Evolutionary conservation across 23 tunicate genomes (phyloP).

Genomic region (Diplosoma virens): DNA sequence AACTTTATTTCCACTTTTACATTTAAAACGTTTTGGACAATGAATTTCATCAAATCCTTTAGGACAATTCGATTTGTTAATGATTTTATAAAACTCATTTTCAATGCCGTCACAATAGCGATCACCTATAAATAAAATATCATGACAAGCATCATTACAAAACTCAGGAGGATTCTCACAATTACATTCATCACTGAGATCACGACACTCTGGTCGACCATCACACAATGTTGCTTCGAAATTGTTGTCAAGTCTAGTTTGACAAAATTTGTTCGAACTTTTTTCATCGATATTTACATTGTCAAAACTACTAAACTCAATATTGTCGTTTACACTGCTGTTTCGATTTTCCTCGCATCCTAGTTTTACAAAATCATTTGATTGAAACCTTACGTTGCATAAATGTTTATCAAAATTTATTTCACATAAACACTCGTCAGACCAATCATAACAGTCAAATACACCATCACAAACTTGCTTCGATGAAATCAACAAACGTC

Average conservation of each 20-base stretch:
- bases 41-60: conserved; percentile 24
- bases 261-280: too few species aligned
- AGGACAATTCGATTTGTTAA: conserved; percentile 24
- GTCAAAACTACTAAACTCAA: neutral
- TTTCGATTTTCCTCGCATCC: neutral
- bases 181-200: conserved; percentile 37
- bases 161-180: conserved; percentile 24
- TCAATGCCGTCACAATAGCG: conserved; percentile 36
- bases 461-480: conserved; percentile 47
- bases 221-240: conserved; percentile 23
- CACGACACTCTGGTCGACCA: conserved; percentile 49
- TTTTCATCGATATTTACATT: neutral
- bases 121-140: conserved; percentile 25
- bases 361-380: neutral
- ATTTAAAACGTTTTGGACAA: conserved; percentile 17
- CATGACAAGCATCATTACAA: conserved; percentile 30
- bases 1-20: neutral
- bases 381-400: neutral
- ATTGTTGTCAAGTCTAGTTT: neutral
- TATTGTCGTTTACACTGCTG: neutral
- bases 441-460: conserved; percentile 30
- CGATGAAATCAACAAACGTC: neutral
- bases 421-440: conserved; percentile 49
- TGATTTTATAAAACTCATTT: conserved; percentile 25
- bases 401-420: neutral